Evolutionary conservation across 30 jellyfish, hydroid and myxozoan genomes (phyloP).

Genomic region (Clytia hemisphaerica): DNA sequence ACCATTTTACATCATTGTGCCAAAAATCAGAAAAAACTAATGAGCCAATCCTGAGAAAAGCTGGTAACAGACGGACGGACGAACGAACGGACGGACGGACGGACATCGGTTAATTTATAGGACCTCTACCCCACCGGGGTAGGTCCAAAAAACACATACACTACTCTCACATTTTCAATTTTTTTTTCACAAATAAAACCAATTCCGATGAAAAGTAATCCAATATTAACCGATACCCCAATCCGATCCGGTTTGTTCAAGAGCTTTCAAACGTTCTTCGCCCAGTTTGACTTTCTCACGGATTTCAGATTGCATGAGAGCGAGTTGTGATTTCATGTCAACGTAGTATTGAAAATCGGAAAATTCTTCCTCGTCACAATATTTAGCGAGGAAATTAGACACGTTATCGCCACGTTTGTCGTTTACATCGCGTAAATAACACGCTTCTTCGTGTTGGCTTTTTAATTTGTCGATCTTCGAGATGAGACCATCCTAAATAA

Average conservation of each 20-base stretch:
- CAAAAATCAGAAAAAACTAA: too few species aligned
- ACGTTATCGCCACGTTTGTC: conserved; percentile 97
- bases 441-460: conserved; percentile 95
- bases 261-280: conserved; percentile 78
- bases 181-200: too few species aligned
- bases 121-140: too few species aligned
- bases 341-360: conserved; percentile 84
- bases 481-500: conserved; percentile 52
- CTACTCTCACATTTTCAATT: too few species aligned
- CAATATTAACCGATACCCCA: conserved; percentile 33
- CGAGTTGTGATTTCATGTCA: conserved; percentile 96
- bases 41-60: too few species aligned
- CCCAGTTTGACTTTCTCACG: conserved; percentile 94
- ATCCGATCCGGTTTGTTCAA: conserved; percentile 69
- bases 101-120: too few species aligned
- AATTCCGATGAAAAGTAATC: too few species aligned
- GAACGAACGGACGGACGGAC: too few species aligned
- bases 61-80: too few species aligned
- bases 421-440: conserved; percentile 83
- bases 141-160: too few species aligned
- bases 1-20: too few species aligned
- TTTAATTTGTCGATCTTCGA: conserved; percentile 72
- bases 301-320: conserved; percentile 92
- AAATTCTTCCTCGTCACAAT: conserved; percentile 82
- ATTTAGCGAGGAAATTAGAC: conserved; percentile 70